Evolutionary conservation across 2,888 invertebrate species (phyloP), one percentile per base, ranked within the genome.

Genomic region (Rhagonycha lutea): DNA sequence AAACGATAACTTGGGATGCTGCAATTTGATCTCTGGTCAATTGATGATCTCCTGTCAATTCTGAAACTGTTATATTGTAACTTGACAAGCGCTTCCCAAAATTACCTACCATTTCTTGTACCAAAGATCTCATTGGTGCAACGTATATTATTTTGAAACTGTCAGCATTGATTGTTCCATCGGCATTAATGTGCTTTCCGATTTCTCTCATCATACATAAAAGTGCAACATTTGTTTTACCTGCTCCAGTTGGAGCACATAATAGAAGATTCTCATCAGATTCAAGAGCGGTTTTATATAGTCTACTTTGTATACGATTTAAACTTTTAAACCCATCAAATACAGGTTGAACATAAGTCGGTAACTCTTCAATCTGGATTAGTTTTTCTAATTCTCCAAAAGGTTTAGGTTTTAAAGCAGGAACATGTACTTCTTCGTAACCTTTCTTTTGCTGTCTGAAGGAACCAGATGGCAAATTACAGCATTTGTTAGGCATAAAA

Each of bases 351-450:
- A 97, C 98, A 86, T 98, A 99, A 83, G 96, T 96, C 0, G 99
- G 99, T 26, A 99, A 89, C 82, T 97, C 95, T 14, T 97, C 97
- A 28, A 99, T 93, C 0, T 95, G 91, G 69, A 96, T 90, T 65
- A 98, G 88, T 29, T 94, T 94, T 88, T 99, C 99, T 78, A 94
- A 94, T 1, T 95, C 93, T 1, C 93, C 95, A 84, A 96, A 98
- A 0, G 98, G 95, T 83, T 98, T 98, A 0, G 98, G 96, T 85
- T 99, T 99, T 68, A 98, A 87, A 0, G 99, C 99, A 0, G 99
- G 99, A 4, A 99, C 99, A 87, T 99, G 98, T n/a, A 99, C 95
- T 83, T 99, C 98, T 88, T 99, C 99, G 85, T 99, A 99, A n/a
- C 95, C 98, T 90, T 98, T 99, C 81, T 97, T 91, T 88, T 98